Percentiles rank a stretch among this genome's conserved stretches.
These are phyloP conservation scores for Tolmerus cingulatus DNA, from an alignment of 2,888 invertebrate species.

Conservation along the genomic window DNA sequence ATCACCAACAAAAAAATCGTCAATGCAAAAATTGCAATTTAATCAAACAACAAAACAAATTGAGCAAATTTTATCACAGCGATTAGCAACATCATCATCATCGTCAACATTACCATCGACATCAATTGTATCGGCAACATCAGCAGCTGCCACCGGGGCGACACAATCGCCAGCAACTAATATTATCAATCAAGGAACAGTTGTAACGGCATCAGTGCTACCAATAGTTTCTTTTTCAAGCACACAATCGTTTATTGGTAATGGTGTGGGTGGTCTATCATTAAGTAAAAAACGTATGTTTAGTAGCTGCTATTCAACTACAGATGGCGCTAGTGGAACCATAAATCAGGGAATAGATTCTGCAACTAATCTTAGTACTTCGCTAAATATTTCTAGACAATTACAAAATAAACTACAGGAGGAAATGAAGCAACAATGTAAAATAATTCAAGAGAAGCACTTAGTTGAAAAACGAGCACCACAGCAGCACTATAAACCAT, in stretches of 20 bases:
- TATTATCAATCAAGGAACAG: background rate
- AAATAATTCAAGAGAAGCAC: conserved; percentile 65
- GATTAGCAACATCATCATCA: conserved; percentile 50
- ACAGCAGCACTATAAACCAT: conserved; percentile 53
- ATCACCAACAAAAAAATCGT: background rate
- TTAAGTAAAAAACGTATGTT: conserved; percentile 42
- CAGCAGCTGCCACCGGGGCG: background rate
- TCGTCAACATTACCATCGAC: background rate
- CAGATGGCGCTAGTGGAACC: background rate
- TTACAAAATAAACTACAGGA: conserved; percentile 64
- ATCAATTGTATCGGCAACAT: background rate
- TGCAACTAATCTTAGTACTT: background rate
- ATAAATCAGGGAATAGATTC: background rate
- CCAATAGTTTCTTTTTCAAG: background rate
- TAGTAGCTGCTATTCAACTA: conserved; percentile 27
- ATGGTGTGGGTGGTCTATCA: background rate
- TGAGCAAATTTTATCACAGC: conserved; percentile 62
- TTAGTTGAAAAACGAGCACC: conserved; percentile 63
- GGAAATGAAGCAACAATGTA: conserved; percentile 64
- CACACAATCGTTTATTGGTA: background rate
- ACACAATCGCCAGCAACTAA: background rate
- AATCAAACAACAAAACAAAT: conserved; percentile 64
- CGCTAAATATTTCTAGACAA: conserved; percentile 53
- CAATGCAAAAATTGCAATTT: conserved; percentile 54
- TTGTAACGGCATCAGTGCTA: background rate